A percentile compares a stretch with the other conserved stretches of the same genome.
Conservation (phyloP, 2,888 invertebrate genomes). For the Amphipoea oculea region DNA sequence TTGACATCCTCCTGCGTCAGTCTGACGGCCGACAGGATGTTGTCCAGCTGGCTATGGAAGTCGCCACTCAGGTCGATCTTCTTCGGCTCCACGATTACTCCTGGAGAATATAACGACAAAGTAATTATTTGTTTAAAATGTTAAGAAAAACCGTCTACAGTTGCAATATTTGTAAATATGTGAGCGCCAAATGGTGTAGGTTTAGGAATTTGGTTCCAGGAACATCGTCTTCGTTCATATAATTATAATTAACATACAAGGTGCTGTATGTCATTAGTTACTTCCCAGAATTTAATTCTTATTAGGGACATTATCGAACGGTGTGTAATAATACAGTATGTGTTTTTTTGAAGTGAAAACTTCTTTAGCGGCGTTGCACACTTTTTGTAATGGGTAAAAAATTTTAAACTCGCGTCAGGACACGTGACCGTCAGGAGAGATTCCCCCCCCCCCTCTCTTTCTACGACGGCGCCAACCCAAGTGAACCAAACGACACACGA, state of each 20-base stretch:
- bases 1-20: conserved; percentile 79
- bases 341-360: too few species aligned
- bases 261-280: not conserved
- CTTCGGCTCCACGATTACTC: conserved; percentile 73
- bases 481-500: too few species aligned
- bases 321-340: too few species aligned
- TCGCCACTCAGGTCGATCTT: conserved; percentile 77
- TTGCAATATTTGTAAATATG: not conserved
- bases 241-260: not conserved
- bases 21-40: conserved; percentile 80
- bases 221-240: not conserved
- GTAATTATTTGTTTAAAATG: not conserved
- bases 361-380: too few species aligned
- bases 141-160: not conserved
- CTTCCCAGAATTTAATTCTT: too few species aligned
- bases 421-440: too few species aligned
- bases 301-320: too few species aligned
- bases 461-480: too few species aligned
- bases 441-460: too few species aligned
- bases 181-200: not conserved
- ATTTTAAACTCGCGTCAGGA: too few species aligned
- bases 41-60: conserved; percentile 83
- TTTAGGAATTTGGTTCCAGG: not conserved
- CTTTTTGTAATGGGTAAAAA: too few species aligned
- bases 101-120: conserved; percentile 56